Percentiles rank a stretch among this genome's conserved stretches.
phyloP scores from a whole-genome alignment of 2,888 invertebrate genomes.

The Prosopocoilus inquinatus region DNA sequence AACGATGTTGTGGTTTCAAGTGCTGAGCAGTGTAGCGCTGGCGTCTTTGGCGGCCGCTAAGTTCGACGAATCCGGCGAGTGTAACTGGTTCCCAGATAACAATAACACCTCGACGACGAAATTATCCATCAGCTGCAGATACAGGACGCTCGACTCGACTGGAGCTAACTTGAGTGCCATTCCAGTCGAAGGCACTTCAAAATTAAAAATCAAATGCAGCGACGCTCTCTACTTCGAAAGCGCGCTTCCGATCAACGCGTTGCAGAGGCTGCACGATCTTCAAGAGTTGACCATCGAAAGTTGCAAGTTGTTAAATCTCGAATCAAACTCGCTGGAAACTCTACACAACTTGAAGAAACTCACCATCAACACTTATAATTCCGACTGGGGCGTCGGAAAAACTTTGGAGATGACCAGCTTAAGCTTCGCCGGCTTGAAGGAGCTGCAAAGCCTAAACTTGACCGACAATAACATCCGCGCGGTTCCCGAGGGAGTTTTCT shows the following conservation, averaged over 20 bases:
- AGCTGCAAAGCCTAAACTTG: conserved; percentile 76
- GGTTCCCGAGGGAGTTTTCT: conserved; percentile 76
- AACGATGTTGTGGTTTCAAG: conserved; percentile 55
- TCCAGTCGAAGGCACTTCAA: conserved; percentile 69
- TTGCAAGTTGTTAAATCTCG: conserved; percentile 77
- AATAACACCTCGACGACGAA: conserved; percentile 54
- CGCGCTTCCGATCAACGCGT: conserved; percentile 68
- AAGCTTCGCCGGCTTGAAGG: conserved; percentile 74
- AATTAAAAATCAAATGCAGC: conserved; percentile 74
- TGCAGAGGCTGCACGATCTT: conserved; percentile 70
- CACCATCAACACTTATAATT: conserved; percentile 75
- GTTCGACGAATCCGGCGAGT: conserved; percentile 48
- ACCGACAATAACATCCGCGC: conserved; percentile 81
- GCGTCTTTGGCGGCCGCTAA: conserved; percentile 42
- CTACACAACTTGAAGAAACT: conserved; percentile 76
- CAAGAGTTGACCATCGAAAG: conserved; percentile 73
- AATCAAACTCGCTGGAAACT: conserved; percentile 76
- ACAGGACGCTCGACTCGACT: conserved; percentile 69
- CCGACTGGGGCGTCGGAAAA: conserved; percentile 73
- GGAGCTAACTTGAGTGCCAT: conserved; percentile 65
- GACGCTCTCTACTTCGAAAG: conserved; percentile 77
- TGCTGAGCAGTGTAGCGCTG: conserved; percentile 48
- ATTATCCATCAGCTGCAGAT: conserved; percentile 61
- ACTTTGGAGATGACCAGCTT: conserved; percentile 71
- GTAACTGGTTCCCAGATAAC: conserved; percentile 52